Conservation (phyloP, 2,888 invertebrate genomes). For the Nymphalis polychloros region DNA sequence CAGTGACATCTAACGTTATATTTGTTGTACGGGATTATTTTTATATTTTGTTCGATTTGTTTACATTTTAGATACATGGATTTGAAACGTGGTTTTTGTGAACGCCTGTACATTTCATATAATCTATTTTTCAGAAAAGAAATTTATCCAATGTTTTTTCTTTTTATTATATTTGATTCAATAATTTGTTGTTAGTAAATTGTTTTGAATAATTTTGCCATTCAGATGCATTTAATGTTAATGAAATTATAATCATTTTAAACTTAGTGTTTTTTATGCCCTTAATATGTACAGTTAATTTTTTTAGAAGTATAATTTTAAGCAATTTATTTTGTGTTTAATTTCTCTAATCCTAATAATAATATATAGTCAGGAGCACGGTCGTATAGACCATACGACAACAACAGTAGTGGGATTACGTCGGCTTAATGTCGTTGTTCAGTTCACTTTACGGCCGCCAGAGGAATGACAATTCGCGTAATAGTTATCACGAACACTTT, state of each 20-base stretch:
- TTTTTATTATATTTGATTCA: constrained; percentile 13
- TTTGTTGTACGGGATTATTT: too few species aligned
- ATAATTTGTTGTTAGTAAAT: constrained; percentile 9
- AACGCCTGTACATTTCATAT: constrained; percentile 36
- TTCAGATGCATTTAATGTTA: constrained; percentile 40
- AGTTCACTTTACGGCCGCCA: too few species aligned
- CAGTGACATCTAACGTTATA: too few species aligned
- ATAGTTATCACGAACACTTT: too few species aligned
- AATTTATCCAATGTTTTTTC: constrained; percentile 33
- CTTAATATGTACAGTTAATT: constrained; percentile 30
- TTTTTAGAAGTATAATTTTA: constrained; percentile 28
- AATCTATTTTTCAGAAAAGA: constrained; percentile 32
- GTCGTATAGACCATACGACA: too few species aligned
- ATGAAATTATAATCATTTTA: constrained; percentile 37
- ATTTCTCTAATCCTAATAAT: not conserved
- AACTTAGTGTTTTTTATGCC: constrained; percentile 27
- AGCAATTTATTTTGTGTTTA: constrained; percentile 21
- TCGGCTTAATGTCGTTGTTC: too few species aligned
- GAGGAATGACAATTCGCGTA: too few species aligned
- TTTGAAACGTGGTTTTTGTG: constrained; percentile 12
- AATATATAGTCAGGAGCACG: too few species aligned
- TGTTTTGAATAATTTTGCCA: constrained; percentile 29
- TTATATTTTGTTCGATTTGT: not conserved
- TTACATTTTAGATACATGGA: not conserved
- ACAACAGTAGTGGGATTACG: too few species aligned